Conservation (phyloP, 2,797 vertebrate genomes). For the Lacerta bilineata region DNA sequence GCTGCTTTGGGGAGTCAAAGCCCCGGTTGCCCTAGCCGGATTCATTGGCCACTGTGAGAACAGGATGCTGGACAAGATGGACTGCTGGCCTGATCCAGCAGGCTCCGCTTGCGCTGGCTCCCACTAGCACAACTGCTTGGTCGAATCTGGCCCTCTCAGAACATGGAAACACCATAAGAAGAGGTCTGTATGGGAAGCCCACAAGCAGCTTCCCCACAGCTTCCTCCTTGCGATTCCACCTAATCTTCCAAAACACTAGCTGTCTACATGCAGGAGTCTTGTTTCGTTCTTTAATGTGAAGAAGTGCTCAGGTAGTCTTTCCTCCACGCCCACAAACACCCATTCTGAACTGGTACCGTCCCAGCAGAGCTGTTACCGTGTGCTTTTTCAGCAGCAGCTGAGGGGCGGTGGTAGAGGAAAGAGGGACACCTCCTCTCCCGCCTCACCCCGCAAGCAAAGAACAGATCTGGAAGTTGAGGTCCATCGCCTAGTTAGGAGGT, state of each 20-base stretch:
- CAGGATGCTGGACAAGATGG: too few relatives aligned
- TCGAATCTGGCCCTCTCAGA: too few relatives aligned
- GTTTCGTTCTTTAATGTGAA: background rate
- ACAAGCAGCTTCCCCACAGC: background rate
- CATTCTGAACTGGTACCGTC: background rate
- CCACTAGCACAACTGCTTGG: too few relatives aligned
- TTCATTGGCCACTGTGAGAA: too few relatives aligned
- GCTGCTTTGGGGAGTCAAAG: too few relatives aligned
- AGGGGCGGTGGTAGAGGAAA: background rate
- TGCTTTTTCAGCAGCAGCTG: background rate
- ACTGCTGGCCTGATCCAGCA: too few relatives aligned
- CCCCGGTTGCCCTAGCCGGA: too few relatives aligned
- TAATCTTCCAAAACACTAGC: background rate
- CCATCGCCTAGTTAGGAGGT: constrained; percentile 7
- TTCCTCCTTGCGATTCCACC: background rate
- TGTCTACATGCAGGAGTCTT: background rate
- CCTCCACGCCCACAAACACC: too few relatives aligned
- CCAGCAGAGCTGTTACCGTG: background rate
- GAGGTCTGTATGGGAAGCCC: background rate
- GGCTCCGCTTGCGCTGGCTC: too few relatives aligned
- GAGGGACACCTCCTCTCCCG: background rate
- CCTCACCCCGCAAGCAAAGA: background rate
- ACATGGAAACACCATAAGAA: too few relatives aligned
- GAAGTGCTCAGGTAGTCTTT: background rate
- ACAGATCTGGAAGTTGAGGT: background rate